Conservation (phyloP, 2,888 invertebrate genomes). For the Pollenia labialis region DNA sequence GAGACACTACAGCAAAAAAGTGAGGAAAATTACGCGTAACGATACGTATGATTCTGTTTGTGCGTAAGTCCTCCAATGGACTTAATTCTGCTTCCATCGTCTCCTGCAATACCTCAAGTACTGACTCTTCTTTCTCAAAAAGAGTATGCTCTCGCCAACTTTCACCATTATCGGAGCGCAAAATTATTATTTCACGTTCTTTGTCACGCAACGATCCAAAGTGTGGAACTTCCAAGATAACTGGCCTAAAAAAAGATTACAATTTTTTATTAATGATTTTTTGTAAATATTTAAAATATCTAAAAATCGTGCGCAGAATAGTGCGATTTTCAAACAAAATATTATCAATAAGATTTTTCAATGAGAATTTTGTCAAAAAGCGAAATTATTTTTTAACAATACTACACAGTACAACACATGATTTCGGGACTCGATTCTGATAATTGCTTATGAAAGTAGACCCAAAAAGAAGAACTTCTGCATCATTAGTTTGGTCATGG, state of each 20-base stretch:
- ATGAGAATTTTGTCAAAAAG: no score
- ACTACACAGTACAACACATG: no score
- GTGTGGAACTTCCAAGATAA: constrained; percentile 98
- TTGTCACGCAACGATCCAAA: constrained; percentile 97
- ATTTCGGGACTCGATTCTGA: no score
- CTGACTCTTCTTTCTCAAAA: constrained; percentile 93
- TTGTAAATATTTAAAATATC: background rate
- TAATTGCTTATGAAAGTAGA: no score
- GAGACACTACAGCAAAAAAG: constrained; percentile 97
- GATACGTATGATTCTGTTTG: constrained; percentile 96
- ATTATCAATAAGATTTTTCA: no score
- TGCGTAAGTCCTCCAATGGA: constrained; percentile 92
- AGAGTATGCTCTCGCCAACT: constrained; percentile 98
- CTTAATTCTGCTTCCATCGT: constrained; percentile 88
- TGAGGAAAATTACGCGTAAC: constrained; percentile 98
- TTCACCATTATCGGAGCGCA: constrained; percentile 98
- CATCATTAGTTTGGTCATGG: no score
- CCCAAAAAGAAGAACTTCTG: no score
- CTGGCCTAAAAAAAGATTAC: constrained; percentile 87
- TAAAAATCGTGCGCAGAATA: no score
- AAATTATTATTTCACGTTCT: constrained; percentile 97
- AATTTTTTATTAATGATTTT: background rate
- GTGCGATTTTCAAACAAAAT: no score
- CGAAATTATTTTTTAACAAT: no score
- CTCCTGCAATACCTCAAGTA: constrained; percentile 96